Evolutionary conservation across 1,140 invertebrate species (phyloP).

Genomic region (Portunus trituberculatus): DNA sequence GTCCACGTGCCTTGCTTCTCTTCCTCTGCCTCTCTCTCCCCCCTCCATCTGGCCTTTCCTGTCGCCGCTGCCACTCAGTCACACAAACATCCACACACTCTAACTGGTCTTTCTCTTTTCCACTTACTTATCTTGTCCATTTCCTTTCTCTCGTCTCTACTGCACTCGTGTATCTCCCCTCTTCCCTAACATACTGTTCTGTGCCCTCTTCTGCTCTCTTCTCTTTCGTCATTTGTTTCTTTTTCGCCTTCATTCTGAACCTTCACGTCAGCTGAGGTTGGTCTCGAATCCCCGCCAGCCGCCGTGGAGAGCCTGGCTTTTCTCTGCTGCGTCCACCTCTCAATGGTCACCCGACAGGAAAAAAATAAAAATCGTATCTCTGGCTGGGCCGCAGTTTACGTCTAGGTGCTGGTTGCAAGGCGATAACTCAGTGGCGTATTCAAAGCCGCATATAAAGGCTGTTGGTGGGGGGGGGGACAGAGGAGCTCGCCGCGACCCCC

Average conservation of each 20-base stretch:
- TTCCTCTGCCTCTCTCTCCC: not conserved
- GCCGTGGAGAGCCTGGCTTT: not conserved
- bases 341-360: not conserved
- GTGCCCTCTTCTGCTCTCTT: too few relatives aligned
- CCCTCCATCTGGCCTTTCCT: not conserved
- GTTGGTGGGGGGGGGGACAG: not conserved
- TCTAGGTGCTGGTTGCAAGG: not conserved
- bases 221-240: too few relatives aligned
- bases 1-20: not conserved
- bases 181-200: too few relatives aligned
- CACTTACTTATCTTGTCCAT: too few relatives aligned
- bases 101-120: not conserved
- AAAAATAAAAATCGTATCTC: constrained; percentile 15
- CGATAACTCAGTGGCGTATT: not conserved
- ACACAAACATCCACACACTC: not conserved
- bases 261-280: not conserved
- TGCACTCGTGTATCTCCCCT: too few relatives aligned
- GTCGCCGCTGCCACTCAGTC: not conserved
- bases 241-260: too few relatives aligned
- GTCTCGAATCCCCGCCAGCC: not conserved
- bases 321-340: not conserved
- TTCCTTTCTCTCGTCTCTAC: too few relatives aligned
- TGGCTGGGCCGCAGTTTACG: not conserved
- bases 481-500: not conserved
- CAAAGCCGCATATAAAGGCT: not conserved